These are phyloP conservation scores for Microcebus griseorufus DNA, from an alignment of 2,113 vertebrate species.

Conservation along the genomic window DNA sequence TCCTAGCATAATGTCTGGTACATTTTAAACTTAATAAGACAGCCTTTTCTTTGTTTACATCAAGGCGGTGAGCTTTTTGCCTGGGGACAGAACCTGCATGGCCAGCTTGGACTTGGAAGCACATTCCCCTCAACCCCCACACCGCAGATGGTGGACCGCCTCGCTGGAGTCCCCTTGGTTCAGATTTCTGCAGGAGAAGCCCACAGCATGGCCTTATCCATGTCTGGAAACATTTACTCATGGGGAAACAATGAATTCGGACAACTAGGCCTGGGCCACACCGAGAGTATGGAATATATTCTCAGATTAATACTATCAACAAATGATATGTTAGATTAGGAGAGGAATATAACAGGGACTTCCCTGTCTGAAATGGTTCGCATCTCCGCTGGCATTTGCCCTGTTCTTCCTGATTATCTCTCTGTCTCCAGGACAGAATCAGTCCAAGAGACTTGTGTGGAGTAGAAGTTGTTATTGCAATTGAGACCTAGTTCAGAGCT, in stretches of 20 bases:
- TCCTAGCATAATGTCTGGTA: background rate
- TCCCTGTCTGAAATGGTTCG: background rate
- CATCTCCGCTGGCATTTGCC: background rate
- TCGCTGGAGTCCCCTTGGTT: constrained; percentile 90
- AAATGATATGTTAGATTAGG: background rate
- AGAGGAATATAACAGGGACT: background rate
- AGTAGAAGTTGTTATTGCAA: background rate
- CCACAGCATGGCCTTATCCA: constrained; percentile 91
- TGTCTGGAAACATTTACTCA: constrained; percentile 93
- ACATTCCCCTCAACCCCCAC: constrained; percentile 63
- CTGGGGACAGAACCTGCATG: constrained; percentile 91
- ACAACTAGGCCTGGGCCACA: constrained; percentile 94
- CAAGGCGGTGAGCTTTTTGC: constrained; percentile 93
- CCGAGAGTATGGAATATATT: constrained; percentile 77
- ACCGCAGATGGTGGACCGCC: constrained; percentile 87
- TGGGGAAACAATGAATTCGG: constrained; percentile 95
- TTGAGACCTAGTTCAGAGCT: background rate
- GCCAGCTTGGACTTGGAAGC: constrained; percentile 92
- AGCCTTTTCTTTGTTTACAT: constrained; percentile 34
- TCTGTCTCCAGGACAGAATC: background rate
- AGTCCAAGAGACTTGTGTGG: background rate
- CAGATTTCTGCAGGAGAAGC: constrained; percentile 93
- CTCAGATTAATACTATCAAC: background rate
- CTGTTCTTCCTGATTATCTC: background rate
- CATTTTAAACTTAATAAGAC: background rate